Conservation (phyloP, 2,888 invertebrate genomes). For the Drosophila diplacantha region DNA sequence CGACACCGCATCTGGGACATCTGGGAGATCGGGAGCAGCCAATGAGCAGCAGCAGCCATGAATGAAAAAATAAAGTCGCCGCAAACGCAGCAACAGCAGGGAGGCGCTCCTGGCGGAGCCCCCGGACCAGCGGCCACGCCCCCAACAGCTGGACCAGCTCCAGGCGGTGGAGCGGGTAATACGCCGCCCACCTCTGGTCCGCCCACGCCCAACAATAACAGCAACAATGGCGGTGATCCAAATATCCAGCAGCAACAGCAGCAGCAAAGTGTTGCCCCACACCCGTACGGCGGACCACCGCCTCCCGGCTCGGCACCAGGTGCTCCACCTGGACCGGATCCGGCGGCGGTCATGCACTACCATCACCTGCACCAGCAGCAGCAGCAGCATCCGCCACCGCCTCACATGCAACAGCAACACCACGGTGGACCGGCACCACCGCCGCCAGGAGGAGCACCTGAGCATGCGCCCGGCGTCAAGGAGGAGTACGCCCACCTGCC, state of each 20-base stretch:
- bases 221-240: constrained; percentile 73
- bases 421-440: constrained; percentile 65
- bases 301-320: constrained; percentile 66
- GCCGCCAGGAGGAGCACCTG: constrained; percentile 62
- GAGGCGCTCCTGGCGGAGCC: constrained; percentile 40
- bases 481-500: constrained; percentile 77
- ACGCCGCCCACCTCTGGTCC: constrained; percentile 70
- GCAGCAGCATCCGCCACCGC: constrained; percentile 71
- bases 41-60: constrained; percentile 56
- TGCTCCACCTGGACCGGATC: constrained; percentile 59
- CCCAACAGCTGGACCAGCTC: constrained; percentile 42
- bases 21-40: constrained; percentile 61
- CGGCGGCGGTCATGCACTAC: constrained; percentile 73
- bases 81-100: constrained; percentile 75
- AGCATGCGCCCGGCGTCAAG: constrained; percentile 73
- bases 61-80: constrained; percentile 78
- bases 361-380: constrained; percentile 75
- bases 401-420: constrained; percentile 67
- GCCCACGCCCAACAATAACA: constrained; percentile 69
- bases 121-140: constrained; percentile 39
- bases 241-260: constrained; percentile 55
- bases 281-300: constrained; percentile 70
- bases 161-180: constrained; percentile 33
- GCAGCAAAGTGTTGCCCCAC: constrained; percentile 48
- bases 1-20: constrained; percentile 48